Evolutionary conservation across 2,797 vertebrate genomes (phyloP).

Genomic region (Gorsachius magnificus): DNA sequence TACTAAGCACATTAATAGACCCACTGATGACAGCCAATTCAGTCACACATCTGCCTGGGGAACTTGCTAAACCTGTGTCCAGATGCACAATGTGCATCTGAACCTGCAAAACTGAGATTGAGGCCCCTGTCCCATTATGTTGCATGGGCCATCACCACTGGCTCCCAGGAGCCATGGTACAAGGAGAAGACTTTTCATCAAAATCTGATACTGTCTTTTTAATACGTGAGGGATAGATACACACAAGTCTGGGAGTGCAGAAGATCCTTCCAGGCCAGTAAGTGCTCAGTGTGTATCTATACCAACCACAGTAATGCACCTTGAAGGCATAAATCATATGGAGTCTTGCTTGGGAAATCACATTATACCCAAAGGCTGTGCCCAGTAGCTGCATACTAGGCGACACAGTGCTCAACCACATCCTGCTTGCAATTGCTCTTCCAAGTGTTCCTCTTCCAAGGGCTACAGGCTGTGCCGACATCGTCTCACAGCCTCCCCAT

Average conservation of each 20-base stretch:
- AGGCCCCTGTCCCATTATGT: background rate
- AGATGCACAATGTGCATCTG: background rate
- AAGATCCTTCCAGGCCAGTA: background rate
- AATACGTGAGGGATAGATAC: background rate
- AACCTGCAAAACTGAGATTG: background rate
- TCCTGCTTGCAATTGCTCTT: background rate
- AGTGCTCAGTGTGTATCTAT: background rate
- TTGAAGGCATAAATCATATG: background rate
- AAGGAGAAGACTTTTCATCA: background rate
- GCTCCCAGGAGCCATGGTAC: background rate
- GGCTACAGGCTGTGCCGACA: accelerated
- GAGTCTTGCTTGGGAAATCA: background rate
- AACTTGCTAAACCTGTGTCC: background rate
- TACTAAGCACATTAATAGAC: background rate
- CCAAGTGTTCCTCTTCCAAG: background rate
- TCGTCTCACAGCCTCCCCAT: background rate
- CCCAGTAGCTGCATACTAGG: background rate
- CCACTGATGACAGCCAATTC: background rate
- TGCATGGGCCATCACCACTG: background rate
- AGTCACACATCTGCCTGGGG: background rate
- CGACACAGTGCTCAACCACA: background rate
- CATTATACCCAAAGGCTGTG: background rate
- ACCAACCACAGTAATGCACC: background rate
- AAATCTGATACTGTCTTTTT: background rate
- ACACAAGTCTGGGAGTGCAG: background rate